phyloP scores from a whole-genome alignment of 1,140 invertebrate genomes.

The Drosophila pachea region DNA sequence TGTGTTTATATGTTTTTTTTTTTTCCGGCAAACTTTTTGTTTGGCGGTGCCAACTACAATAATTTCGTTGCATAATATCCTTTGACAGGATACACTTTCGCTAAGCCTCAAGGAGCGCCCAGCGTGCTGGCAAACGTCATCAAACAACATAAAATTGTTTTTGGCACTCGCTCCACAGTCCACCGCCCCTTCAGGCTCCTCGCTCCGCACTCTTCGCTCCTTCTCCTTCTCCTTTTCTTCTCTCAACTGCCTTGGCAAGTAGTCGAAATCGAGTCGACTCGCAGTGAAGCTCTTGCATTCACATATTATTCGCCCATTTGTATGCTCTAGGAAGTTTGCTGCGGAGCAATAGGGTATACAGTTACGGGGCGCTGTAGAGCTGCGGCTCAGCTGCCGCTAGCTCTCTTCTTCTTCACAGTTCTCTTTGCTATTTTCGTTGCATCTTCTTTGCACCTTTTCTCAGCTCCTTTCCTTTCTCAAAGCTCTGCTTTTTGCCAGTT shows the following conservation, averaged over 20 bases:
- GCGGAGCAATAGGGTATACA: constrained; percentile 4
- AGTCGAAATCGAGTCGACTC: constrained; percentile 30
- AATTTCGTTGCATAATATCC: constrained; percentile 59
- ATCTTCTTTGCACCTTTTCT: too few species aligned
- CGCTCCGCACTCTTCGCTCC: not conserved
- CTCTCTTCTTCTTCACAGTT: too few species aligned
- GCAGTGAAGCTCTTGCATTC: constrained; percentile 24
- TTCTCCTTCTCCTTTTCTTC: constrained; percentile 1
- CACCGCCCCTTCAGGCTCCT: too few species aligned
- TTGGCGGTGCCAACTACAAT: constrained; percentile 53
- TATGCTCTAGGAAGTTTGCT: not conserved
- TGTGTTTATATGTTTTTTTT: constrained; percentile 10
- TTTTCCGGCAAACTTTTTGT: constrained; percentile 50
- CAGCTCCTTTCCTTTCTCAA: too few species aligned
- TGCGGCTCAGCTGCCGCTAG: not conserved
- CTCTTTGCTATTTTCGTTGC: too few species aligned
- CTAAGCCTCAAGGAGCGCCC: constrained; percentile 52
- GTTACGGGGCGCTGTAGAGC: too few species aligned
- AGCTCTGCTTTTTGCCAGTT: too few species aligned
- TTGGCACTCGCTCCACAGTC: constrained; percentile 46
- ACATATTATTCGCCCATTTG: constrained; percentile 42
- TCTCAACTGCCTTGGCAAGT: constrained; percentile 32
- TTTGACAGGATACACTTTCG: constrained; percentile 65
- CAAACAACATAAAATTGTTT: constrained; percentile 57
- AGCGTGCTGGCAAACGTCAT: constrained; percentile 44